These are phyloP conservation scores for Callionymus lyra DNA, from an alignment of 2,113 vertebrate genomes.

Conservation along the genomic window DNA sequence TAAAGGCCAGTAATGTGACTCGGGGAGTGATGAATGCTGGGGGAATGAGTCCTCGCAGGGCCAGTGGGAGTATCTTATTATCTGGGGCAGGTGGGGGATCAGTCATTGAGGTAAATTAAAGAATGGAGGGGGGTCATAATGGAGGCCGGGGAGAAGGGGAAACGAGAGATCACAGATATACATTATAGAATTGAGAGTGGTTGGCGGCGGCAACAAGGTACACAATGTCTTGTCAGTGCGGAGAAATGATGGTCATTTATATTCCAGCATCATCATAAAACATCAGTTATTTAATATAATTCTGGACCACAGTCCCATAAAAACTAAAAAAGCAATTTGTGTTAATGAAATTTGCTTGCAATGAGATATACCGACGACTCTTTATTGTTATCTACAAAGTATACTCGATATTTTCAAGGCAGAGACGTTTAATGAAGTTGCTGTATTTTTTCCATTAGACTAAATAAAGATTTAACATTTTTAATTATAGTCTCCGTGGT, in stretches of 20 bases:
- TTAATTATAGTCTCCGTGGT: too few relatives aligned
- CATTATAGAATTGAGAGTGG: conserved; percentile 5
- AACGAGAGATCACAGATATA: conserved; percentile 3
- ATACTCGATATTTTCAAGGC: too few relatives aligned
- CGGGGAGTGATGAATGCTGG: conserved; percentile 59
- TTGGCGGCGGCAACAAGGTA: conserved; percentile 2
- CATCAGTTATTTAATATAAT: conserved; percentile 11
- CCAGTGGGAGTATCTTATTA: conserved; percentile 65
- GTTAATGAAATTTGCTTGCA: too few relatives aligned
- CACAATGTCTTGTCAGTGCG: not conserved
- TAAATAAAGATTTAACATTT: too few relatives aligned
- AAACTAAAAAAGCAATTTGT: not conserved
- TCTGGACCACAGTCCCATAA: conserved; percentile 3
- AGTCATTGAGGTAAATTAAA: conserved; percentile 65
- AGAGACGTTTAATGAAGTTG: too few relatives aligned
- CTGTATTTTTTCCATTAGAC: too few relatives aligned
- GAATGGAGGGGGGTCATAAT: conserved; percentile 15
- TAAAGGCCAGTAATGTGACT: conserved; percentile 66
- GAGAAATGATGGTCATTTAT: not conserved
- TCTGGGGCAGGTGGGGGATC: conserved; percentile 59
- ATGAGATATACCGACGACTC: too few relatives aligned
- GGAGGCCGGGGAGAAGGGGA: conserved; percentile 12
- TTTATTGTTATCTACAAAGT: too few relatives aligned
- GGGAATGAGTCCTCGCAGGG: conserved; percentile 57
- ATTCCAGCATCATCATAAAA: not conserved